A percentile compares a stretch with the other conserved stretches of the same genome.
phyloP scores from a whole-genome alignment of 2,113 vertebrate genomes.

The Saguinus imperator region DNA sequence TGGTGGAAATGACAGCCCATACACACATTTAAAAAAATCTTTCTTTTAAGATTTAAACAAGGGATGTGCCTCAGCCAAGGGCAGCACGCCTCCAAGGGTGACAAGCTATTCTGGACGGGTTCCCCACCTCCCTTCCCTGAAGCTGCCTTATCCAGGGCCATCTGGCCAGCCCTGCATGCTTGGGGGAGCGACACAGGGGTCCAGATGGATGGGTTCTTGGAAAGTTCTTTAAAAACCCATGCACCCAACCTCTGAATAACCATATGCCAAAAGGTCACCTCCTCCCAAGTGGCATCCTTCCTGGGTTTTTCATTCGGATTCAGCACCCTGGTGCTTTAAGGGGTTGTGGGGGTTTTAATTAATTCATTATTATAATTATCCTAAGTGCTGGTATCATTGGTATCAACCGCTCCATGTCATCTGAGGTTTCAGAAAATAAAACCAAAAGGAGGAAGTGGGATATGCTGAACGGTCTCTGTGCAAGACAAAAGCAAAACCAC shows the following conservation, averaged over 20 bases:
- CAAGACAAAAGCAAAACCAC: neutral
- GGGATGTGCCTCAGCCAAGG: neutral
- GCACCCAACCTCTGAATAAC: conserved; percentile 69
- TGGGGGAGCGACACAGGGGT: neutral
- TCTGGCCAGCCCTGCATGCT: conserved; percentile 74
- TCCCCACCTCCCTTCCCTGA: conserved; percentile 52
- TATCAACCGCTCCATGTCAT: neutral
- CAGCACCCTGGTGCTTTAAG: neutral
- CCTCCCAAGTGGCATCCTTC: neutral
- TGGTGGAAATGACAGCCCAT: neutral
- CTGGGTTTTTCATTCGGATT: neutral
- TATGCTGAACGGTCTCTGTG: neutral
- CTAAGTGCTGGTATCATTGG: neutral
- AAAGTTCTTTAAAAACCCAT: conserved; percentile 78
- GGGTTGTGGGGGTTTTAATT: conserved; percentile 34
- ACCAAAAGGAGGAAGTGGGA: neutral
- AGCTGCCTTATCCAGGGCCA: conserved; percentile 76
- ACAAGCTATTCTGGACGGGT: conserved; percentile 20
- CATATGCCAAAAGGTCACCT: conserved; percentile 77
- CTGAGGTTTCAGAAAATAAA: conserved; percentile 9
- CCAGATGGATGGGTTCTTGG: conserved; percentile 82
- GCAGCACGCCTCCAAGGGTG: conserved; percentile 1
- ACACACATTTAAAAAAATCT: neutral
- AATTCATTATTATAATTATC: conserved; percentile 32
- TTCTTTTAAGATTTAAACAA: conserved; percentile 40